These are phyloP conservation scores for Trimorus sp. DNA, from an alignment of 2,888 invertebrate genomes.

Conservation along the genomic window DNA sequence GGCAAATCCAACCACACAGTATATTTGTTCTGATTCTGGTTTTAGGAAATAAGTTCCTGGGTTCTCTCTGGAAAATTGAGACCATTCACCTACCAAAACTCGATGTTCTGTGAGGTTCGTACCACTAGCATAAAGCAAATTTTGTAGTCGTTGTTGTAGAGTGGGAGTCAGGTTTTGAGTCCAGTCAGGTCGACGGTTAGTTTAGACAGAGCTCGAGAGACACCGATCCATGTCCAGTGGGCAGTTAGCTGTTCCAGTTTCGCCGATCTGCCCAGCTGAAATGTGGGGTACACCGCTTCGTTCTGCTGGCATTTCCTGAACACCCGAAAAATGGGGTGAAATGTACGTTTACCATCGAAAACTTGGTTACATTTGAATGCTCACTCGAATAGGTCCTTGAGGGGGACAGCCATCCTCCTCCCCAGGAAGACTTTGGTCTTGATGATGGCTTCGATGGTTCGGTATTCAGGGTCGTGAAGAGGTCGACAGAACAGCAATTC, in stretches of 20 bases:
- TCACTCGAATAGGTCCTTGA: constrained; percentile 83
- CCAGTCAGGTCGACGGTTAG: constrained; percentile 83
- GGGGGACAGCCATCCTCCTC: constrained; percentile 82
- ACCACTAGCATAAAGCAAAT: constrained; percentile 84
- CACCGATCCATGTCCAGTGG: constrained; percentile 85
- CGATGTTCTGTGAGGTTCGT: constrained; percentile 86
- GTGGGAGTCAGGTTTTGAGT: constrained; percentile 84
- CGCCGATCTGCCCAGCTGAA: constrained; percentile 87
- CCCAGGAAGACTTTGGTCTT: constrained; percentile 82
- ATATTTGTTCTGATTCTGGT: too few relatives aligned
- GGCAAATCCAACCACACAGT: too few relatives aligned
- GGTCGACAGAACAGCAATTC: constrained; percentile 88
- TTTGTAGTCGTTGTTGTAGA: constrained; percentile 84
- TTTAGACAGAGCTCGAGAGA: constrained; percentile 78
- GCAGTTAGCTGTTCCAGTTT: constrained; percentile 87
- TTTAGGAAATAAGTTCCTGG: too few relatives aligned
- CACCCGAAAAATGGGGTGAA: neutral
- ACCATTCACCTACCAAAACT: constrained; percentile 75
- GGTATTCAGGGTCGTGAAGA: constrained; percentile 87
- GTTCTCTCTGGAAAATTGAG: too few relatives aligned
- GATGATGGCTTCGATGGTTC: constrained; percentile 85
- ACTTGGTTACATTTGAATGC: neutral
- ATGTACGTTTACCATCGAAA: neutral
- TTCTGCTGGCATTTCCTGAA: constrained; percentile 88
- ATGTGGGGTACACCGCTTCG: constrained; percentile 88